Base-by-base conservation (phyloP, 2,888 invertebrate genomes). In the Prosopocoilus inquinatus region DNA sequence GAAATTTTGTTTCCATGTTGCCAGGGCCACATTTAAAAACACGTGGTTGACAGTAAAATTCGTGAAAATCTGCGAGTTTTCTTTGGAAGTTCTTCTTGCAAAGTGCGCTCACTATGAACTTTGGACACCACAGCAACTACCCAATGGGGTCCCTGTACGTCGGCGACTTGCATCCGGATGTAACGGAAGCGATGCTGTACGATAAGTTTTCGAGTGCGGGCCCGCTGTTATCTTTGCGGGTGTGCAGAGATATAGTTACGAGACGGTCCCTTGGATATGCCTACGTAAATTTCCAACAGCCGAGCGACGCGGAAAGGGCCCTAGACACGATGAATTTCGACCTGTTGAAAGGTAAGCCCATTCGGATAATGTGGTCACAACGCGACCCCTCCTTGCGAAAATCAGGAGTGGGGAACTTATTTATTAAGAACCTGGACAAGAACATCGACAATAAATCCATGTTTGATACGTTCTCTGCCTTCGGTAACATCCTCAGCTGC, bases 321-420 rank as follows among this genome's bases (percentile, higher is more conserved):
- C 81, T 99, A 71, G 99, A 99, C 80, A 96, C 97, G 44, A 99
- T 99, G 98, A 99, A 99, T 79, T 99, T 98, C 80, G 99, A 99
- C 80, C 85, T 92, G 72, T 85, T 99, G 68, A 96, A 95, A 79
- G 95, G 95, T 67, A 89, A 94, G 74, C 98, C 98, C 60, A 98
- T 99, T 75, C 89, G 99, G 75, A 99, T 99, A 73, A 99, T 99
- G 99, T 99, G 99, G 99, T 97, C 97, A 64, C 99, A 99, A 80
- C 87, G 99, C 71, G 98, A 99, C 81, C 98, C 98, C 32, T 96
- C 96, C 20, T 84, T 98, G 58, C 87, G 99, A 70, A 95, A 96
- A 79, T 98, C 98, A 58, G 99, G 99, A 55, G 94, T 97, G 64
- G 98, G 98, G 56, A 99, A 99, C 81, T 95, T 99, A 60, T 99